Percentiles rank a stretch among this genome's conserved stretches.
Conservation (phyloP, 2,113 vertebrate species). For the Cacatua alba region DNA sequence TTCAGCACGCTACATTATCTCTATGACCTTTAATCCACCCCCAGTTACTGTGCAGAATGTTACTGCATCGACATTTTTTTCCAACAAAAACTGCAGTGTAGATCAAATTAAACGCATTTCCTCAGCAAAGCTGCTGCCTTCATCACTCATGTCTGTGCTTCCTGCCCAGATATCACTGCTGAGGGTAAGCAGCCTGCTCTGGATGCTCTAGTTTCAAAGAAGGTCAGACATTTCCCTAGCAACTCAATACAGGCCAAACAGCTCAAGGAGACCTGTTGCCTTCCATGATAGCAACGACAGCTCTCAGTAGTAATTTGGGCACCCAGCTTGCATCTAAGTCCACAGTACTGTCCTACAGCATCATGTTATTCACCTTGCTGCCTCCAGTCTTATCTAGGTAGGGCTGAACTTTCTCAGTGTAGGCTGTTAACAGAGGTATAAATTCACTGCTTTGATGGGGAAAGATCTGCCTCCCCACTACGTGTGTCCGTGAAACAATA, state of each 20-base stretch:
- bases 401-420: neutral
- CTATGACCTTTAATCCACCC: slow-evolving; percentile 43
- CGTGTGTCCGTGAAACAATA: neutral
- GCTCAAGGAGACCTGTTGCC: slow-evolving; percentile 3
- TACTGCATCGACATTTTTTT: slow-evolving; percentile 54
- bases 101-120: slow-evolving; percentile 53
- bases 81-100: slow-evolving; percentile 48
- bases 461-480: neutral
- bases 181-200: slow-evolving; percentile 8
- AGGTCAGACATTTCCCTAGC: slow-evolving; percentile 1
- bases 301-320: neutral
- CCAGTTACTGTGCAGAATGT: slow-evolving; percentile 27
- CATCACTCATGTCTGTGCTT: neutral
- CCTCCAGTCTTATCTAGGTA: neutral
- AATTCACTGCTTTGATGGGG: neutral
- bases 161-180: slow-evolving; percentile 1
- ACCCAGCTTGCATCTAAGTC: neutral
- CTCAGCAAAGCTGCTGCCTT: slow-evolving; percentile 48
- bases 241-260: neutral
- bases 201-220: slow-evolving; percentile 21
- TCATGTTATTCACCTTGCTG: neutral
- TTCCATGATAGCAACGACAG: neutral
- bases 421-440: neutral
- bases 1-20: slow-evolving; percentile 25
- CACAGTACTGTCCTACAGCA: neutral